Evolutionary conservation across 1,140 invertebrate species (phyloP).

Genomic region (Solenopsis fugax): DNA sequence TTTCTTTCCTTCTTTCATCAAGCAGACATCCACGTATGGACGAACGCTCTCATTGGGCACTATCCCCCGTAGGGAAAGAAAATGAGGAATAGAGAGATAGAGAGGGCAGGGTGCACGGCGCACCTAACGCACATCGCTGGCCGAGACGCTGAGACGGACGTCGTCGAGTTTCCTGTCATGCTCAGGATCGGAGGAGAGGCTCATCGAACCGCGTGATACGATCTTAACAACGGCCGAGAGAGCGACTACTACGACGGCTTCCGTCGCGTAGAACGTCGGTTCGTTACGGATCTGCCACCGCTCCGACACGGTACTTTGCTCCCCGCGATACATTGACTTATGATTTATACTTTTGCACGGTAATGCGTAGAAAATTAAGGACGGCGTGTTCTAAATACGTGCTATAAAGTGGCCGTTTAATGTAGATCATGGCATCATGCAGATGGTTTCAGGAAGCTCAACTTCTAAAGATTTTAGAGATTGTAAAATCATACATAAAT

Average conservation of each 20-base stretch:
- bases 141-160: constrained; percentile 57
- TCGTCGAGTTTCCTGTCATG: constrained; percentile 74
- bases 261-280: background rate
- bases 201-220: constrained; percentile 76
- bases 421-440: background rate
- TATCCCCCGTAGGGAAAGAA: constrained; percentile 71
- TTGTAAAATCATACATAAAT: constrained; percentile 20
- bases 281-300: constrained; percentile 53
- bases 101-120: constrained; percentile 45
- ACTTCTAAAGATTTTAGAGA: constrained; percentile 10
- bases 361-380: constrained; percentile 40
- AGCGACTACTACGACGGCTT: constrained; percentile 31
- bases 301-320: constrained; percentile 32
- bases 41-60: constrained; percentile 32
- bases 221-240: constrained; percentile 52
- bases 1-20: constrained; percentile 34
- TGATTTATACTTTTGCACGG: constrained; percentile 38
- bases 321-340: constrained; percentile 30
- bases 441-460: background rate
- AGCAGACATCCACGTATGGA: constrained; percentile 35
- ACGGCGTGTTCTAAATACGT: background rate
- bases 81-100: constrained; percentile 80
- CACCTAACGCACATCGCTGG: constrained; percentile 76
- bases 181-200: constrained; percentile 64
- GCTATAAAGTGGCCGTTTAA: constrained; percentile 15